Evolutionary conservation across 2,113 vertebrate species (phyloP).

Genomic region (Bucco capensis): DNA sequence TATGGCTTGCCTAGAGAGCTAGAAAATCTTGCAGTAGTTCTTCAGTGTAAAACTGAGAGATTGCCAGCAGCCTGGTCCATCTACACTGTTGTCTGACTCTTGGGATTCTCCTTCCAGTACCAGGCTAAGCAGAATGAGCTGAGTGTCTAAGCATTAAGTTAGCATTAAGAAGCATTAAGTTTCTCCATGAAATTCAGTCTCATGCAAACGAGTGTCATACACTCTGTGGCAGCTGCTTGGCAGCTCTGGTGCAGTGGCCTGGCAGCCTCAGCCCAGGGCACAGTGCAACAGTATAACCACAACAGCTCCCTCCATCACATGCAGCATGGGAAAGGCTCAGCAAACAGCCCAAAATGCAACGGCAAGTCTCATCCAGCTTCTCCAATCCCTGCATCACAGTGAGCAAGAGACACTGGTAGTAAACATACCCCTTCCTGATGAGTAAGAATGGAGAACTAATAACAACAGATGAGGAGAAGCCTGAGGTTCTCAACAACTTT

Average conservation of each 20-base stretch:
- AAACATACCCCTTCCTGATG: no score
- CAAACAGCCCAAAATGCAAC: not conserved
- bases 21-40: not conserved
- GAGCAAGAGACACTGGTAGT: not conserved
- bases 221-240: not conserved
- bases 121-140: not conserved
- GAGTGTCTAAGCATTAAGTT: no score
- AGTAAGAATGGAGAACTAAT: no score
- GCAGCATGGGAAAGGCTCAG: not conserved
- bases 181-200: not conserved
- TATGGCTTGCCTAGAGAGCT: not conserved
- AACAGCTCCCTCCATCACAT: accelerated
- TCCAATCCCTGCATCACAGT: not conserved
- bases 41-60: not conserved
- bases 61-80: not conserved
- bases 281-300: not conserved
- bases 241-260: not conserved
- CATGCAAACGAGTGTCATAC: not conserved
- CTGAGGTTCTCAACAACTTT: no score
- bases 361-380: not conserved
- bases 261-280: not conserved
- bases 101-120: not conserved
- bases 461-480: no score
- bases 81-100: not conserved
- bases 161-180: not conserved